These are phyloP conservation scores for Tholera decimalis DNA, from an alignment of 2,888 invertebrate genomes.

Conservation along the genomic window DNA sequence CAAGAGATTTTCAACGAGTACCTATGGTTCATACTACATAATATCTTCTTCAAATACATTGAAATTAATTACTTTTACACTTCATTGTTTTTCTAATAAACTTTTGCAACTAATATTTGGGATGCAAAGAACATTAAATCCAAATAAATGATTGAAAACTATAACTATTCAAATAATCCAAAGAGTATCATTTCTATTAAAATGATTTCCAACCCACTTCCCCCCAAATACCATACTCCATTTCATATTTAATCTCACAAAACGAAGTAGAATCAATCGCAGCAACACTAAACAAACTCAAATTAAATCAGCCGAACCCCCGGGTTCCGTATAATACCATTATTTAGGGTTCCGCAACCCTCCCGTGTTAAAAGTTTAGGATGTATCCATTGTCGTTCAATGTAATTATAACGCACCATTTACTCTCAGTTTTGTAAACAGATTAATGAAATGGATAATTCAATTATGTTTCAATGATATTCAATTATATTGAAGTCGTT, in stretches of 20 bases:
- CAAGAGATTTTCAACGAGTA: neutral
- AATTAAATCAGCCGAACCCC: constrained; percentile 76
- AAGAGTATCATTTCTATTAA: neutral
- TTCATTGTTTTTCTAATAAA: neutral
- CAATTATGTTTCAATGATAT: constrained; percentile 56
- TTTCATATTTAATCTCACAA: constrained; percentile 68
- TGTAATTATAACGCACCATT: constrained; percentile 82
- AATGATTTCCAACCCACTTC: constrained; percentile 53
- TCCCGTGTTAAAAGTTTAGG: constrained; percentile 47
- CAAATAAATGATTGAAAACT: neutral
- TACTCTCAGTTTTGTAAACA: constrained; percentile 80
- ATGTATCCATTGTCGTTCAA: constrained; percentile 73
- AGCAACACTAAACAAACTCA: constrained; percentile 76
- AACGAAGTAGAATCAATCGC: constrained; percentile 63
- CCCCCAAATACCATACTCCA: constrained; percentile 67
- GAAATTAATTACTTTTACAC: neutral
- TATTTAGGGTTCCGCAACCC: constrained; percentile 73
- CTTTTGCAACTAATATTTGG: neutral
- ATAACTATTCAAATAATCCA: neutral
- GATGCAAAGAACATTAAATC: neutral
- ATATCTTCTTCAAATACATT: no score
- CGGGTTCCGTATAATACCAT: constrained; percentile 76
- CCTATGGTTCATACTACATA: no score
- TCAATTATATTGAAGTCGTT: constrained; percentile 43
- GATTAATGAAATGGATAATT: constrained; percentile 73